Base-by-base conservation (phyloP, 2,888 invertebrate species). In the Lasius platythorax region DNA sequence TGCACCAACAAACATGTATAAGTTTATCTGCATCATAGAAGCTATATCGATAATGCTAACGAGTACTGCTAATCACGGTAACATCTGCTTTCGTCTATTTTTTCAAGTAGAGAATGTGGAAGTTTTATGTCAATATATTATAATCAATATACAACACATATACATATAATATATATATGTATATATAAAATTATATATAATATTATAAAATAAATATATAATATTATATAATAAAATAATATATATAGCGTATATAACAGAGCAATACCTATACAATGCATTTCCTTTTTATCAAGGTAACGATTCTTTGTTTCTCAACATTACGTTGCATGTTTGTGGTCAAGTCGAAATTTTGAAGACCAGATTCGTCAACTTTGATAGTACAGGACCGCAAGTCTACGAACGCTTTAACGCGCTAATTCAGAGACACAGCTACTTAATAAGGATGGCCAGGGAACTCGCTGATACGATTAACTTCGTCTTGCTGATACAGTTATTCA, bases 331-430 rank as follows among this genome's bases (percentile, higher is more conserved):
- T 18, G 0, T 63, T 33, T 81, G 72, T 8, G 61, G 73, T 1
- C 81, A 81, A 63, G 12, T 81, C 3, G 46, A 73, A 73, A 63
- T 81, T 46, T 28, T 81, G 2, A 81, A 37, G 18, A 11, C 15
- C 3, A 50, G 50, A 23, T 61, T 81, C 0, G 4, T 37, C 33
- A 18, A 81, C 5, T 73, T 72, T 46, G 46, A 73, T 11, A 3
- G 33, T 23, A 23, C 11, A 46, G 12, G 33, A 5, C 50, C 81
- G 33, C 33, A 37, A 18, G 15, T 50, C 6, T 50, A 63, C 5
- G 37, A 81, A 37, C 61, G 73, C 37, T 46, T 73, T 28, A 63
- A 50, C 12, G 11, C 33, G 18, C 23, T 81, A 63, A 30, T 81
- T 50, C 18, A 73, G 9, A 70, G 73, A 11, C 81, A 81, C 18